A percentile compares a stretch with the other conserved stretches of the same genome.
These are phyloP conservation scores for Stratiomys singularior DNA, from an alignment of 2,888 invertebrate genomes.

Conservation along the genomic window DNA sequence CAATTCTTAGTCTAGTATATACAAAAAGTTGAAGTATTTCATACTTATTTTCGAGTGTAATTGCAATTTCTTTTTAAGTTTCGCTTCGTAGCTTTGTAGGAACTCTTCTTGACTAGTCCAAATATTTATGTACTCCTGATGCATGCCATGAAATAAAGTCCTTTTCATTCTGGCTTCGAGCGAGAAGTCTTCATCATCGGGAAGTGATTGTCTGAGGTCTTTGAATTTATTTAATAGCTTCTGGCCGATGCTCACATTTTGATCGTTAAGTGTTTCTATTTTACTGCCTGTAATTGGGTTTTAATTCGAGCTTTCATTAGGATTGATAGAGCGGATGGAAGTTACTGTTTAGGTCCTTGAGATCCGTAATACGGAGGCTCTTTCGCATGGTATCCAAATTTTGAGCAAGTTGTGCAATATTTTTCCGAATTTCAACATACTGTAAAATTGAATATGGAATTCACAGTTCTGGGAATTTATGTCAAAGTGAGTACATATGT, in stretches of 20 bases:
- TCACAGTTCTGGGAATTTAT: too few species aligned
- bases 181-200: conserved; percentile 61
- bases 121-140: conserved; percentile 63
- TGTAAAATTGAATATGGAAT: conserved; percentile 47
- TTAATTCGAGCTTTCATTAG: not conserved
- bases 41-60: conserved; percentile 64
- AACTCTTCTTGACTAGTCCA: conserved; percentile 64
- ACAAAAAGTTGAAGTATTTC: not conserved
- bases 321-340: too few species aligned
- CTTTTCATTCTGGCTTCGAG: conserved; percentile 64
- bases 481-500: too few species aligned
- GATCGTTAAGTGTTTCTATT: conserved; percentile 62
- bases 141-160: conserved; percentile 63
- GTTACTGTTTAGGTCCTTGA: conserved; percentile 62
- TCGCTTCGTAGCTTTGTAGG: conserved; percentile 62
- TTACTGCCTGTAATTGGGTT: conserved; percentile 59
- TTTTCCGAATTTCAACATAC: conserved; percentile 62
- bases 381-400: conserved; percentile 64
- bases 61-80: conserved; percentile 63
- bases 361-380: conserved; percentile 62
- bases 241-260: conserved; percentile 63
- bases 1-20: conserved; percentile 20
- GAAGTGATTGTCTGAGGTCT: conserved; percentile 62
- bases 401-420: conserved; percentile 59
- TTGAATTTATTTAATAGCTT: conserved; percentile 61